phyloP scores from a whole-genome alignment of 2,113 vertebrate genomes.

The Aythya baeri region DNA sequence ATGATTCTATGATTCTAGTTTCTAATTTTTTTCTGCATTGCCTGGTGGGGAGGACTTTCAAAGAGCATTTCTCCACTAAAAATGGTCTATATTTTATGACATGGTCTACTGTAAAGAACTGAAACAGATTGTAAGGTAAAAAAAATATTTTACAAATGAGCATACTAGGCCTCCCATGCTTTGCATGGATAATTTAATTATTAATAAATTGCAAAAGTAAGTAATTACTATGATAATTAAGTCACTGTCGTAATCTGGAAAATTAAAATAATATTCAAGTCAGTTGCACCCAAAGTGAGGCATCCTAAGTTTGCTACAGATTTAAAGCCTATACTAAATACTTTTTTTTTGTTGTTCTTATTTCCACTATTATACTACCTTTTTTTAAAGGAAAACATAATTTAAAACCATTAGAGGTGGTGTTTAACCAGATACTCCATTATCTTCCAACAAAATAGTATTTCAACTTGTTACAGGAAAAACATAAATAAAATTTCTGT shows the following conservation, averaged over 20 bases:
- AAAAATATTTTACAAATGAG: background rate
- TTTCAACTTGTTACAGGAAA: background rate
- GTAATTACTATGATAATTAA: background rate
- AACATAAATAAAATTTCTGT: background rate
- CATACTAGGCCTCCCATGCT: background rate
- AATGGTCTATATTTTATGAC: background rate
- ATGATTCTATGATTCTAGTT: background rate
- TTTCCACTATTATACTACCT: background rate
- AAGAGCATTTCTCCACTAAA: background rate
- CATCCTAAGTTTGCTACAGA: background rate
- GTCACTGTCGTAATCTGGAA: background rate
- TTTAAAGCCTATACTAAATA: background rate
- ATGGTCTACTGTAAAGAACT: background rate
- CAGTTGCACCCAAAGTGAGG: background rate
- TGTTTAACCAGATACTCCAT: background rate
- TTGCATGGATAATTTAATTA: background rate
- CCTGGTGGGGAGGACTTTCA: background rate
- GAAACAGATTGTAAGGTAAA: background rate
- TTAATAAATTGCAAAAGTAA: background rate
- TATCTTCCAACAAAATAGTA: background rate
- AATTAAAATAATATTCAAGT: background rate
- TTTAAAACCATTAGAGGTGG: background rate
- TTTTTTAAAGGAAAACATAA: background rate
- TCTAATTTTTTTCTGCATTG: background rate
- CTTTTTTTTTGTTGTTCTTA: background rate